Conservation (phyloP, 2,888 invertebrate genomes). For the Mesorhabditis sp. region DNA sequence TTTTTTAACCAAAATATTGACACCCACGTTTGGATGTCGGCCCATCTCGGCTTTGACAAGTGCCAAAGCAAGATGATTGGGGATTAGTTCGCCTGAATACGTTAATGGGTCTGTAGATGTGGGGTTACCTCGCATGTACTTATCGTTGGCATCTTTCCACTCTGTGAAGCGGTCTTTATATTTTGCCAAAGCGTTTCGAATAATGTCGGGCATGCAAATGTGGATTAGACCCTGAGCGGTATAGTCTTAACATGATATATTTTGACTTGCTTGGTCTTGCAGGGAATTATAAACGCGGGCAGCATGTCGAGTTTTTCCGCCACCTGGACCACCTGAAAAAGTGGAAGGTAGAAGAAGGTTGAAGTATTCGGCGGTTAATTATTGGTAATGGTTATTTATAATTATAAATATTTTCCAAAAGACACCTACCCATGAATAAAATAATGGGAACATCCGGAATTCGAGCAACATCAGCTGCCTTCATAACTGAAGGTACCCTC, state of each 20-base stretch:
- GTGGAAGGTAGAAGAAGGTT: slow-evolving; percentile 5
- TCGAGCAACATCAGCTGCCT: slow-evolving; percentile 49
- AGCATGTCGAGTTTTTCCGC: slow-evolving; percentile 55
- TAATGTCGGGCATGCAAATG: slow-evolving; percentile 55
- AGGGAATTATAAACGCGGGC: slow-evolving; percentile 36
- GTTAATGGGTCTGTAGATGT: neutral
- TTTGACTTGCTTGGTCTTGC: slow-evolving; percentile 14
- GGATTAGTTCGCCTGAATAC: slow-evolving; percentile 52
- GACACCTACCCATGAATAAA: slow-evolving; percentile 52
- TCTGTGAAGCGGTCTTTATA: slow-evolving; percentile 56
- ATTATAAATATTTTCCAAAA: slow-evolving; percentile 7
- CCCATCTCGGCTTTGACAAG: slow-evolving; percentile 57
- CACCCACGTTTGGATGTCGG: slow-evolving; percentile 37
- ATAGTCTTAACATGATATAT: neutral
- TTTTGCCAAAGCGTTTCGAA: slow-evolving; percentile 44
- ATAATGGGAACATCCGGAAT: slow-evolving; percentile 56
- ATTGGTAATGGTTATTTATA: neutral
- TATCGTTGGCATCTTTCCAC: slow-evolving; percentile 54
- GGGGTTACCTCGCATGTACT: slow-evolving; percentile 45
- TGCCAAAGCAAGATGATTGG: slow-evolving; percentile 53
- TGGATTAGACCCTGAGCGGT: slow-evolving; percentile 45
- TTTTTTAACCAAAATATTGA: neutral
- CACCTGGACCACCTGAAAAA: slow-evolving; percentile 55
- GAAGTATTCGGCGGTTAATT: neutral
- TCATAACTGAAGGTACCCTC: slow-evolving; percentile 47